A percentile compares a stretch with the other conserved stretches of the same genome.
These are phyloP conservation scores for Cavia aperea DNA, from an alignment of 2,113 vertebrate genomes.

Conservation along the genomic window DNA sequence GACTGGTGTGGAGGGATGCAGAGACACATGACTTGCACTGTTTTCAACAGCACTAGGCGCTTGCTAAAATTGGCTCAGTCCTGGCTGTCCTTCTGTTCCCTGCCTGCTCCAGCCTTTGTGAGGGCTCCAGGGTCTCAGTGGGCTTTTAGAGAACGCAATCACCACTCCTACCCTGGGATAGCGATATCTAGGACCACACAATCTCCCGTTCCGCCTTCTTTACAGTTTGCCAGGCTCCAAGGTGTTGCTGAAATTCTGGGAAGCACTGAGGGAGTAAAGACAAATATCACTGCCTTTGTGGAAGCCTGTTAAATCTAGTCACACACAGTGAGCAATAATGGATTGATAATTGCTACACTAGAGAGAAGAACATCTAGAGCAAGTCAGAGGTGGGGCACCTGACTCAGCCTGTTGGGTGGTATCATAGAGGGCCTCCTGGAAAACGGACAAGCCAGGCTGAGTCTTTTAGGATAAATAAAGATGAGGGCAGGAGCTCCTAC, in stretches of 20 bases:
- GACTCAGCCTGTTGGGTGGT: neutral
- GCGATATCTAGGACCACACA: neutral
- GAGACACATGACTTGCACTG: neutral
- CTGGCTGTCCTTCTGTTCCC: neutral
- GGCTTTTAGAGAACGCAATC: neutral
- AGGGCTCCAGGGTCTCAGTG: neutral
- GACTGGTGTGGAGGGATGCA: neutral
- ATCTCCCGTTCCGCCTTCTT: neutral
- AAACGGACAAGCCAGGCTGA: neutral
- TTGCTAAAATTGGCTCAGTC: neutral
- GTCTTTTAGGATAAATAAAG: neutral
- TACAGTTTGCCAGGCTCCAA: neutral
- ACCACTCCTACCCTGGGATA: neutral
- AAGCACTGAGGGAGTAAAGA: neutral
- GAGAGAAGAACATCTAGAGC: neutral
- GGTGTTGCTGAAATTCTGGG: neutral
- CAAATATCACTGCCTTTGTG: neutral
- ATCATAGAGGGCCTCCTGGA: neutral
- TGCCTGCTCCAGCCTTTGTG: neutral
- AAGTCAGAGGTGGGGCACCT: neutral
- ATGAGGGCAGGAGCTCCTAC: neutral
- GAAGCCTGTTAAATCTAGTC: neutral
- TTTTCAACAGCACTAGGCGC: neutral
- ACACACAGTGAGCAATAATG: neutral
- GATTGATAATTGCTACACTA: neutral